phyloP scores from a whole-genome alignment of 1,140 invertebrate genomes.

The Platyscapa corneri region DNA sequence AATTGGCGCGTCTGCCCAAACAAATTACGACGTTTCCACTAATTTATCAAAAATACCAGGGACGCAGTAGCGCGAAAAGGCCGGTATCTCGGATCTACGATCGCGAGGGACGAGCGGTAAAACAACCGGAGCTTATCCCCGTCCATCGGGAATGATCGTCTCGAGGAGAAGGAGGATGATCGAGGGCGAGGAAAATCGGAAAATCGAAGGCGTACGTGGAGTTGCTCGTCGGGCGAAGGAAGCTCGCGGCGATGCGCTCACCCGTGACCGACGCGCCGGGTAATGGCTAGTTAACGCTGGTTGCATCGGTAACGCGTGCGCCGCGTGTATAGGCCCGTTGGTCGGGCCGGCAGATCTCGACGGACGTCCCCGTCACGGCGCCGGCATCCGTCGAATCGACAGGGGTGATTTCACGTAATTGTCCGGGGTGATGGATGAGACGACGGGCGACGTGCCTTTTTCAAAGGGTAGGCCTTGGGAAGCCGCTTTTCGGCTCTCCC shows the following conservation, averaged over 20 bases:
- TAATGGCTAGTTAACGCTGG: slow-evolving; percentile 71
- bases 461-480: background rate
- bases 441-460: background rate
- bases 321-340: background rate
- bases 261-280: slow-evolving; percentile 55
- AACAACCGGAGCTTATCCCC: slow-evolving; percentile 35
- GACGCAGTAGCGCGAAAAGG: too few relatives aligned
- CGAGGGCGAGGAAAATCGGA: slow-evolving; percentile 48
- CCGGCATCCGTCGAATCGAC: background rate
- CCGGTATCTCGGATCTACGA: background rate
- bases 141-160: slow-evolving; percentile 23
- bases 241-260: background rate
- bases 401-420: slow-evolving; percentile 36
- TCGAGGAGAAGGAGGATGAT: background rate
- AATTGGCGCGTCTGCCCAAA: too few relatives aligned
- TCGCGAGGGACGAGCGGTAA: background rate
- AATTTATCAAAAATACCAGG: too few relatives aligned
- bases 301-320: slow-evolving; percentile 63
- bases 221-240: slow-evolving; percentile 46
- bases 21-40: too few relatives aligned
- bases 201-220: slow-evolving; percentile 57
- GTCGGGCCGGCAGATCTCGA: slow-evolving; percentile 5
- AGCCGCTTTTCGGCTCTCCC: background rate
- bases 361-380: slow-evolving; percentile 13
- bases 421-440: slow-evolving; percentile 29